These are phyloP conservation scores for Anoplophora glabripennis DNA, from an alignment of 1,140 invertebrate species.

Conservation along the genomic window DNA sequence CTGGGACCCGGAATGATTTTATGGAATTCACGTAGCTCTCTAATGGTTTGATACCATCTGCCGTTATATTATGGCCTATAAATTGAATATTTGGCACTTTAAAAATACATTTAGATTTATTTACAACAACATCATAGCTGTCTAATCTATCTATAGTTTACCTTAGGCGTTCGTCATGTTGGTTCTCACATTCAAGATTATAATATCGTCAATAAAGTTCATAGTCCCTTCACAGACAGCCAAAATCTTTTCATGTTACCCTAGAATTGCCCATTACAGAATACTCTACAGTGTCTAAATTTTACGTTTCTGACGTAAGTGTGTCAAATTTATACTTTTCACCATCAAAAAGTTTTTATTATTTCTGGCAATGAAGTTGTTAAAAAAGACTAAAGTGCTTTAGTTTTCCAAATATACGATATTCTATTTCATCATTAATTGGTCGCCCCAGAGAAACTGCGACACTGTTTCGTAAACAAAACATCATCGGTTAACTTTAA, in stretches of 20 bases:
- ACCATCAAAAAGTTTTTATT: no score
- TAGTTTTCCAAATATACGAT: no score
- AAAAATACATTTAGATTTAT: conserved; percentile 32
- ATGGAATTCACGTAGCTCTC: conserved; percentile 21
- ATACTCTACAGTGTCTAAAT: neutral
- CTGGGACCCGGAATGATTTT: conserved; percentile 26
- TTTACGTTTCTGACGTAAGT: no score
- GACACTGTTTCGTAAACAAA: no score
- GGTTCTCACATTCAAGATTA: conserved; percentile 12
- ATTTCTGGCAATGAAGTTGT: no score
- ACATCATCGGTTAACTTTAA: no score
- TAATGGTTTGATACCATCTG: conserved; percentile 5
- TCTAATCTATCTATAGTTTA: neutral
- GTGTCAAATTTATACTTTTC: no score
- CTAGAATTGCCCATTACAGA: neutral
- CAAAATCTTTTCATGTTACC: conserved; percentile 28
- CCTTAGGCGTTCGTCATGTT: conserved; percentile 14
- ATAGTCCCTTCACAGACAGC: conserved; percentile 25
- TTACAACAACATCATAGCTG: conserved; percentile 30
- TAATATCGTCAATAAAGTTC: conserved; percentile 24
- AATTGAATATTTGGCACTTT: conserved; percentile 9
- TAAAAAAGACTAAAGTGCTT: no score
- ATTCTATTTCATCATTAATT: no score
- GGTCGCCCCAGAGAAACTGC: no score
- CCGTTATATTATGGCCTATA: conserved; percentile 7